Base-by-base conservation (phyloP, 1,140 invertebrate species). In the Dreissena rostriformis region DNA sequence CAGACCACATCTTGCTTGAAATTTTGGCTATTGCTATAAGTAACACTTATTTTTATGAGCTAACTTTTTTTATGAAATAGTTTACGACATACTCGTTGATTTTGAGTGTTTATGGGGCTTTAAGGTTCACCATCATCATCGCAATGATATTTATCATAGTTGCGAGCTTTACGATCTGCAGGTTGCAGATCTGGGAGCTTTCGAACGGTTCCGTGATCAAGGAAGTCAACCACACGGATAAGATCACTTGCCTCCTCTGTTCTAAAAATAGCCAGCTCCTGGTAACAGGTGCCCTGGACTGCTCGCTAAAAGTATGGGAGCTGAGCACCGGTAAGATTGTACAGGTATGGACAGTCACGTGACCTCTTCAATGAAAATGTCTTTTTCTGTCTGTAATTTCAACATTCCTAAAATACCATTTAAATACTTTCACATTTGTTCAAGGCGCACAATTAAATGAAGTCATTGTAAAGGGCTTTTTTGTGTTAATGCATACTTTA, bases 181-280 rank as follows among this genome's bases (percentile, higher is more conserved):
- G 80, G 52, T 68, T 82, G 65, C 82, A 78, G 49, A 84, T 84
- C 14, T 84, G 82, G 82, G 63, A 72, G 10, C 49, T 84, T n/a
- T 68, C 75, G 19, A 66, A 84, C 70, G 82, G 74, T 11, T 71
- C 67, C 1, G 82, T 77, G 15, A 29, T 84, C 15, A 84, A 84
- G 29, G 82, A 77, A 26, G 51, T 73, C 19, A 84, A n/a, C 24
- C 82, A 84, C 51, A 61, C 73, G 10, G 82, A 84, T 14, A 84
- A 78, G 51, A 51, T 84, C 74, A 84, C 82, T 53, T 84, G 73
- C 51, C 26, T 84, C 17, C 68, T 22, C 14, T 84, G 82, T 55
- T 70, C 82, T 29, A 66, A 61, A n/a, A 74, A 84, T 24, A 84
- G 82, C 39, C 65, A 84, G 57, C 72, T 70, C 57, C 67, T 84